Conservation (phyloP, 2,797 vertebrate genomes). For the Sciurus carolinensis region DNA sequence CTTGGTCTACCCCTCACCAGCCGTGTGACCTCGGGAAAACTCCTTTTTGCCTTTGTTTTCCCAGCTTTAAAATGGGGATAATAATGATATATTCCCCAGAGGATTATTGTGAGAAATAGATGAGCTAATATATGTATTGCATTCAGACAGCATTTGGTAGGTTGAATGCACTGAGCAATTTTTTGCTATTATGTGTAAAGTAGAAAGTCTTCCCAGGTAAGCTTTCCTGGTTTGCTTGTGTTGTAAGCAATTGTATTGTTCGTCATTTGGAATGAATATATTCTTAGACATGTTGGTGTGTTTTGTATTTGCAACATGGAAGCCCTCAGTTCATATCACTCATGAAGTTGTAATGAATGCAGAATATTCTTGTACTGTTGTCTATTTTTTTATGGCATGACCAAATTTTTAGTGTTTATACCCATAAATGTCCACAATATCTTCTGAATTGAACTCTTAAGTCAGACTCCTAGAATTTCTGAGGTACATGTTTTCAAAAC, state of each 20-base stretch:
- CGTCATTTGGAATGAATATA: not conserved
- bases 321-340: not conserved
- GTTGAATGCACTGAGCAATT: not conserved
- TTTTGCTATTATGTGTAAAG: not conserved
- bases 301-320: not conserved
- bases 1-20: not conserved
- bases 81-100: not conserved
- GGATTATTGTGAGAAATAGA: too few relatives aligned
- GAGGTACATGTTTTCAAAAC: not conserved
- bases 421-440: not conserved
- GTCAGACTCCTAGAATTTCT: too few relatives aligned
- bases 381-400: not conserved
- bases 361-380: not conserved
- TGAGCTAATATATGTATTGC: not conserved
- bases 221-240: not conserved
- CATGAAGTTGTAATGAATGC: not conserved
- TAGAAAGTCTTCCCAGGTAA: not conserved
- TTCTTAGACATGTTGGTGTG: not conserved
- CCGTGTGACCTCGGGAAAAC: not conserved
- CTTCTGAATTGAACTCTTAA: too few relatives aligned
- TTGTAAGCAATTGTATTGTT: not conserved
- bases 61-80: not conserved
- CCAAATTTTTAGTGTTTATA: not conserved
- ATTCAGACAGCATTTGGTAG: not conserved
- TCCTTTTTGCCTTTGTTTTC: not conserved